Evolutionary conservation across 2,888 invertebrate species (phyloP).

Genomic region (Lomographa bimaculata): DNA sequence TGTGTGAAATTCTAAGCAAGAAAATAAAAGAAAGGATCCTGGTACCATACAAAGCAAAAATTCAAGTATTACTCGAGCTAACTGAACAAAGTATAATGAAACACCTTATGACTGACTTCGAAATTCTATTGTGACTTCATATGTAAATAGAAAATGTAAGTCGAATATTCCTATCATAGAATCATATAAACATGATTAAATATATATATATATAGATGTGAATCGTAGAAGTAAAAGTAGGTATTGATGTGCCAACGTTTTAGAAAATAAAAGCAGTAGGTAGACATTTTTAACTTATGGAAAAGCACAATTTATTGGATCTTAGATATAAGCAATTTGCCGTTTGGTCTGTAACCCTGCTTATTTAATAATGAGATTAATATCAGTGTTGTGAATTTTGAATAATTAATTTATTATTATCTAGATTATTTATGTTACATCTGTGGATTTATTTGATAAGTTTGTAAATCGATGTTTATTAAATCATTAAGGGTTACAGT

Average conservation of each 20-base stretch:
- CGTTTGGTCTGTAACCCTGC: slow-evolving; percentile 48
- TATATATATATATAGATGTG: slow-evolving; percentile 47
- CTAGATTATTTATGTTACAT: slow-evolving; percentile 6
- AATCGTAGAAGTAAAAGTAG: slow-evolving; percentile 47
- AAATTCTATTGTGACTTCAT: slow-evolving; percentile 26
- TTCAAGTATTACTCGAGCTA: background rate
- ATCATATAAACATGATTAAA: slow-evolving; percentile 32
- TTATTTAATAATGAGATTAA: slow-evolving; percentile 43
- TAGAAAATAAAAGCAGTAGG: slow-evolving; percentile 41
- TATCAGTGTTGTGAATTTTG: slow-evolving; percentile 64
- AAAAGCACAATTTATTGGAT: slow-evolving; percentile 45
- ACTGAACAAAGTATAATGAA: background rate
- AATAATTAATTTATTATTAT: slow-evolving; percentile 23
- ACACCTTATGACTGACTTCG: slow-evolving; percentile 36
- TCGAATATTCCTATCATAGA: slow-evolving; percentile 54
- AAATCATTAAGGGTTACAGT: slow-evolving; percentile 39
- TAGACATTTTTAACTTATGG: slow-evolving; percentile 41
- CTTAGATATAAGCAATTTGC: slow-evolving; percentile 34
- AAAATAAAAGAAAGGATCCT: slow-evolving; percentile 21
- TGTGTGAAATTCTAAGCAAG: slow-evolving; percentile 20
- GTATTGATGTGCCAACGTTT: slow-evolving; percentile 55
- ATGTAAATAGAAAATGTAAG: slow-evolving; percentile 35
- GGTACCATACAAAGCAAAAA: background rate
- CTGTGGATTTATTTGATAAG: slow-evolving; percentile 6
- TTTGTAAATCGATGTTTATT: slow-evolving; percentile 19